Evolutionary conservation across 1,140 invertebrate species (phyloP).

Genomic region (Pygmarrhopalites habei): DNA sequence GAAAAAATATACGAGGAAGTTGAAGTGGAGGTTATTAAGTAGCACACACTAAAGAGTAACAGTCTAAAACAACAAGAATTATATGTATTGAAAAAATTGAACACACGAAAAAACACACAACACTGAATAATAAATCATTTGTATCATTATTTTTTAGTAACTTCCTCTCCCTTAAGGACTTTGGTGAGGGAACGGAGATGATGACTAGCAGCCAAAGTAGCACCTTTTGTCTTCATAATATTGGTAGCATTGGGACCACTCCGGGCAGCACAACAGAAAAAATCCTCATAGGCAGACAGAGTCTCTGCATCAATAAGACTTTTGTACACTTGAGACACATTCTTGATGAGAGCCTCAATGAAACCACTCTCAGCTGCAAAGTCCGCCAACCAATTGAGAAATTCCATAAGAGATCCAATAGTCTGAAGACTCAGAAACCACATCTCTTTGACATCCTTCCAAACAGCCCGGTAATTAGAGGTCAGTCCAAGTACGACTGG

Average conservation of each 20-base stretch:
- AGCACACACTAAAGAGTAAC: no score
- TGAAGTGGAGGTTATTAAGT: no score
- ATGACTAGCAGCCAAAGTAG: slow-evolving; percentile 42
- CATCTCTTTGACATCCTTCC: slow-evolving; percentile 80
- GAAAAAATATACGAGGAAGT: no score
- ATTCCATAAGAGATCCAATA: slow-evolving; percentile 66
- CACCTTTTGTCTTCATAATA: slow-evolving; percentile 75
- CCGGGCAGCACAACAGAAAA: slow-evolving; percentile 73
- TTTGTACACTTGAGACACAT: slow-evolving; percentile 69
- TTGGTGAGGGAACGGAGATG: slow-evolving; percentile 34
- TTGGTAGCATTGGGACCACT: slow-evolving; percentile 56
- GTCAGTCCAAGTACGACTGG: slow-evolving; percentile 65
- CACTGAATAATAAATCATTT: no score
- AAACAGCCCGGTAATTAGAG: slow-evolving; percentile 74
- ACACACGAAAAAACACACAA: no score
- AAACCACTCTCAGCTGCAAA: slow-evolving; percentile 87
- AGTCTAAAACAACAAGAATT: no score
- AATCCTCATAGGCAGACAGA: slow-evolving; percentile 82
- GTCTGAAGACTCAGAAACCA: slow-evolving; percentile 93
- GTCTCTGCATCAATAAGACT: slow-evolving; percentile 71
- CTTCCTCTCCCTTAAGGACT: slow-evolving; percentile 23
- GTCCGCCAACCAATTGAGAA: slow-evolving; percentile 79
- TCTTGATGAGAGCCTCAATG: slow-evolving; percentile 75
- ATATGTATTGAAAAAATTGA: no score
- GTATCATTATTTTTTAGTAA: not conserved